Evolutionary conservation across 1,140 invertebrate species (phyloP), one percentile per base, ranked within the genome.

Genomic region (Aleiodes sp.): DNA sequence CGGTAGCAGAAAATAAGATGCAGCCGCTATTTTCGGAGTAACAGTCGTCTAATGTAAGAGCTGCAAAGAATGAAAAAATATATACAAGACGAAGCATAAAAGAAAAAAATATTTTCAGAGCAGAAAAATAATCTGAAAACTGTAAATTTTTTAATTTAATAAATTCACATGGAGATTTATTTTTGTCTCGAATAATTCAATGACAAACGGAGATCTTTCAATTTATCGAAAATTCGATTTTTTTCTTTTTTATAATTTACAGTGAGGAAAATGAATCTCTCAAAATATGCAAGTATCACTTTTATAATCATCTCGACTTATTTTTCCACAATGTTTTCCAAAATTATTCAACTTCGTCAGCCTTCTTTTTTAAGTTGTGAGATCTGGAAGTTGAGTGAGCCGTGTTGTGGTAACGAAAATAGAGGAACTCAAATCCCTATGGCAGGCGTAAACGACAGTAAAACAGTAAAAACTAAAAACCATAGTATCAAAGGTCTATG

Each of bases 11-110:
- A 68, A 69, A 73, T 72, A 68, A 69, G 61, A 61, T 73, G 74
- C 75, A 71, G 73, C 71, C 63, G 72, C 75, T 79, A 79, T 79
- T 79, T 72, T 79, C 71, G 75, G 74, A 75, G 21, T 12, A 21
- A 21, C 64, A 57, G 21, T 8, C 56, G 69, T 37, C 16, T 29
- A 64, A 37, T 43, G 62, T 39, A 63, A 63, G 29, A 60, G 57
- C 26, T 3, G 26, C n/a, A 26, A 21, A 57, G 24, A 57, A 29
- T 57, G 19, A 16, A 29, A 16, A 43, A 19, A 4, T 19, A 46
- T 16, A 46, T 46, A 46, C 41, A 14, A 46, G 16, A 46, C 6
- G 14, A 19, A 10, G n/a, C n/a, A n/a, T n/a, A 35, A 10, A 2
- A 46, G 19, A 46, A 46, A 46, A 46, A 46, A 14, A 46, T n/a